Conservation (phyloP, 2,888 invertebrate species). For the Eudasyphora cyanicolor region DNA sequence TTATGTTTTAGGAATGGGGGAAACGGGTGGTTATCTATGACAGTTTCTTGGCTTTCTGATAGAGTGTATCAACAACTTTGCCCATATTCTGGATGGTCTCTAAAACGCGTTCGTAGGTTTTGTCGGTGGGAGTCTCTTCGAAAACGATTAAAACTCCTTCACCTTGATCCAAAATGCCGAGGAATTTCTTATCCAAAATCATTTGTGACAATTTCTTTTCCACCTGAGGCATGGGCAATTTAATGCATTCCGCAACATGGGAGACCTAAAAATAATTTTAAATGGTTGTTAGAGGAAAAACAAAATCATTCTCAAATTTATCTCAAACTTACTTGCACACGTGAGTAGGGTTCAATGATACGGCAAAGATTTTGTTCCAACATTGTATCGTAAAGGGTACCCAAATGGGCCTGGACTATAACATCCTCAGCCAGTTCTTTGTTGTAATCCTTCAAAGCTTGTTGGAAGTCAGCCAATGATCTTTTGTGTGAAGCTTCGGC, state of each 20-base stretch:
- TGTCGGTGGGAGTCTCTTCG: slow-evolving; percentile 96
- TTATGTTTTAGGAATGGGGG: slow-evolving; percentile 36
- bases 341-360: slow-evolving; percentile 98
- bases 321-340: slow-evolving; percentile 86
- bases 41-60: slow-evolving; percentile 99
- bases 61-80: slow-evolving; percentile 99
- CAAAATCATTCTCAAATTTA: not conserved
- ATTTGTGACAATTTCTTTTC: slow-evolving; percentile 99
- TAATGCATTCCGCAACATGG: slow-evolving; percentile 94
- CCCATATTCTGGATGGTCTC: slow-evolving; percentile 99
- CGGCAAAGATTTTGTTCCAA: slow-evolving; percentile 99
- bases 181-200: slow-evolving; percentile 99
- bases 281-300: not conserved
- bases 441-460: slow-evolving; percentile 91
- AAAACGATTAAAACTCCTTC: slow-evolving; percentile 98
- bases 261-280: slow-evolving; percentile 82
- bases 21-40: slow-evolving; percentile 83
- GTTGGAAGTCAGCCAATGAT: slow-evolving; percentile 97
- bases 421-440: slow-evolving; percentile 96
- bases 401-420: slow-evolving; percentile 97
- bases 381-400: slow-evolving; percentile 98
- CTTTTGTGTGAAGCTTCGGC: slow-evolving; percentile 98
- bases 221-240: slow-evolving; percentile 93
- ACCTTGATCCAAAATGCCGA: slow-evolving; percentile 98
- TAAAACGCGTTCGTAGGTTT: slow-evolving; percentile 98